These are phyloP conservation scores for Schlechtendalia chinensis DNA, from an alignment of 1,140 invertebrate genomes.

Conservation along the genomic window DNA sequence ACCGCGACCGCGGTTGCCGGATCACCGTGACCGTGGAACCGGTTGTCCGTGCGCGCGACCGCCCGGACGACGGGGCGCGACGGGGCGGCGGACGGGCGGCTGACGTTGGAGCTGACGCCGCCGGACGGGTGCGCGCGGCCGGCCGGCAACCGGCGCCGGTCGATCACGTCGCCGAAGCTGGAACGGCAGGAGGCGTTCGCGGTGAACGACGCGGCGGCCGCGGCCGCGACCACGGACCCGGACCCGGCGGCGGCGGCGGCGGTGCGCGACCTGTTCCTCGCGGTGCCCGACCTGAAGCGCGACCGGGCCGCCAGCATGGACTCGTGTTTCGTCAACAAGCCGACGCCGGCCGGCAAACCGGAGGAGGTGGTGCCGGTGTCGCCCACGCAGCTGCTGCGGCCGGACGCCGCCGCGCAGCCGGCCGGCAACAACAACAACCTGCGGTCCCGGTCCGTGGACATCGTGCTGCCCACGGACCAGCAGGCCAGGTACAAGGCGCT, in stretches of 20 bases:
- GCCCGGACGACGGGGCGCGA: not conserved
- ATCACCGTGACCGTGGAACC: constrained; percentile 36
- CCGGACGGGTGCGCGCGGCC: constrained; percentile 54
- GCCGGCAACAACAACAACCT: constrained; percentile 61
- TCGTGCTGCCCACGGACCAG: constrained; percentile 82
- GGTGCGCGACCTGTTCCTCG: constrained; percentile 73
- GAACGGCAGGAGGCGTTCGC: constrained; percentile 78
- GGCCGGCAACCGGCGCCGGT: constrained; percentile 56
- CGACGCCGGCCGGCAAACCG: constrained; percentile 65
- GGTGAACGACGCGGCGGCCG: constrained; percentile 56
- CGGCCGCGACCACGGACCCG: too few relatives aligned
- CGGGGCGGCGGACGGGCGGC: constrained; percentile 52
- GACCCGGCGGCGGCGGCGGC: constrained; percentile 60
- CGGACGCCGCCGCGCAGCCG: not conserved
- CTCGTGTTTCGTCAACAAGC: constrained; percentile 74
- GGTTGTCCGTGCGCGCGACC: too few relatives aligned
- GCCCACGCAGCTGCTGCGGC: constrained; percentile 57
- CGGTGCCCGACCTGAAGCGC: constrained; percentile 76
- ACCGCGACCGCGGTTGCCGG: constrained; percentile 12
- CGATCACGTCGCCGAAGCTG: constrained; percentile 61
- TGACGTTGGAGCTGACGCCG: constrained; percentile 45
- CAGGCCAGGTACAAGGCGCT: constrained; percentile 80
- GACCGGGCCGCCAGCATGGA: constrained; percentile 82
- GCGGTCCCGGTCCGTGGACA: constrained; percentile 86
- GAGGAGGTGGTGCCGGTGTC: constrained; percentile 69